Conservation (phyloP, 2,113 vertebrate genomes). For the Oryzias celebensis region DNA sequence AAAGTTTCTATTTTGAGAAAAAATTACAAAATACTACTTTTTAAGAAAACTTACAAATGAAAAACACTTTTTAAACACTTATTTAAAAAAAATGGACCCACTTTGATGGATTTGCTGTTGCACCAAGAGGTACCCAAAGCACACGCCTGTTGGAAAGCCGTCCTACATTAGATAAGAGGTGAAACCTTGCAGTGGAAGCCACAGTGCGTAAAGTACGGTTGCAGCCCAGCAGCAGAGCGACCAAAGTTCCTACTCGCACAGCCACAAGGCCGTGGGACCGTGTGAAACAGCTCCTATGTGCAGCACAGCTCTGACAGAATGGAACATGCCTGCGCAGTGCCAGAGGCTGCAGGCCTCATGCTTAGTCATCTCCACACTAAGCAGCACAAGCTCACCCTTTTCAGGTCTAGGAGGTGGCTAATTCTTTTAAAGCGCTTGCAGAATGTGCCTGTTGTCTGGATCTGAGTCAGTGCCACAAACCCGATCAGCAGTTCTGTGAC, state of each 20-base stretch:
- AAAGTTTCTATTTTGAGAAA: neutral
- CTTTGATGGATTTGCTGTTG: slow-evolving; percentile 2
- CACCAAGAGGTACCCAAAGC: neutral
- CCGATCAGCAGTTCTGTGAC: neutral
- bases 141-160: neutral
- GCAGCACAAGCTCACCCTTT: slow-evolving; percentile 17
- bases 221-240: slow-evolving; percentile 28
- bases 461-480: slow-evolving; percentile 23
- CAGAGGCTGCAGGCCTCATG: slow-evolving; percentile 59
- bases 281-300: slow-evolving; percentile 66
- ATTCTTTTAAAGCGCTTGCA: neutral
- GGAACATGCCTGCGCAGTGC: slow-evolving; percentile 70
- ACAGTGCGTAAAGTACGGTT: slow-evolving; percentile 10
- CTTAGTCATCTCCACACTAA: slow-evolving; percentile 61
- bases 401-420: slow-evolving; percentile 26
- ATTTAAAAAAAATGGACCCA: neutral
- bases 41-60: too few species aligned
- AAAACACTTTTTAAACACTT: too few species aligned
- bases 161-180: neutral
- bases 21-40: too few species aligned
- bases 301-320: slow-evolving; percentile 64
- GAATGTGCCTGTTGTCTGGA: slow-evolving; percentile 7
- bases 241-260: slow-evolving; percentile 53
- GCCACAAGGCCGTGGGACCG: slow-evolving; percentile 51
- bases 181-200: slow-evolving; percentile 6